Conservation (phyloP, 2,888 invertebrate genomes). For the Hydriomena furcata region DNA sequence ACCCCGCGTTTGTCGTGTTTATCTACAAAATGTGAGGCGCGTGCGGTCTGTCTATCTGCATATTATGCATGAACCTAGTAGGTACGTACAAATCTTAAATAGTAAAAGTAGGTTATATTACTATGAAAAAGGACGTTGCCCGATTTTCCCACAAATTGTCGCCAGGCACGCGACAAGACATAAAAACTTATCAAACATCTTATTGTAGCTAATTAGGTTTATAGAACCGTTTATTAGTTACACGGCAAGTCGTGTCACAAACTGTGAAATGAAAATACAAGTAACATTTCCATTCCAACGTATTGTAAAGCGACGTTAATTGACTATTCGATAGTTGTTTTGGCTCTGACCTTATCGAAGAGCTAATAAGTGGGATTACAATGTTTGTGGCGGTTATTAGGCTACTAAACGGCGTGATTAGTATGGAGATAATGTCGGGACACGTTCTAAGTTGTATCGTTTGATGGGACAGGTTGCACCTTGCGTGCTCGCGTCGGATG, state of each 20-base stretch:
- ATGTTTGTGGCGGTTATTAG: constrained; percentile 53
- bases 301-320: constrained; percentile 28
- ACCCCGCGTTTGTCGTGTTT: constrained; percentile 26
- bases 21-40: constrained; percentile 32
- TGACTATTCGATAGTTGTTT: constrained; percentile 33
- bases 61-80: constrained; percentile 26
- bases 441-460: constrained; percentile 48
- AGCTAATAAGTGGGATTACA: constrained; percentile 38
- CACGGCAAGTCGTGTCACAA: constrained; percentile 46
- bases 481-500: constrained; percentile 46
- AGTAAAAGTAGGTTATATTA: no score
- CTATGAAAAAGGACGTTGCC: constrained; percentile 39
- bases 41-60: constrained; percentile 28
- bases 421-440: constrained; percentile 67
- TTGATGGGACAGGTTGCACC: constrained; percentile 69
- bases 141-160: constrained; percentile 59
- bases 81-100: constrained; percentile 1
- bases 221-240: constrained; percentile 64
- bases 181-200: constrained; percentile 71
- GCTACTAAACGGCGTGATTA: constrained; percentile 63
- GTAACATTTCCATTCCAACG: constrained; percentile 14
- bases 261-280: constrained; percentile 44
- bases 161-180: constrained; percentile 65
- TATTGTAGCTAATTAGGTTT: constrained; percentile 66
- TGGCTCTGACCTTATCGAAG: constrained; percentile 37